Conservation (phyloP, 2,797 vertebrate species). For the Ceryle rudis region DNA sequence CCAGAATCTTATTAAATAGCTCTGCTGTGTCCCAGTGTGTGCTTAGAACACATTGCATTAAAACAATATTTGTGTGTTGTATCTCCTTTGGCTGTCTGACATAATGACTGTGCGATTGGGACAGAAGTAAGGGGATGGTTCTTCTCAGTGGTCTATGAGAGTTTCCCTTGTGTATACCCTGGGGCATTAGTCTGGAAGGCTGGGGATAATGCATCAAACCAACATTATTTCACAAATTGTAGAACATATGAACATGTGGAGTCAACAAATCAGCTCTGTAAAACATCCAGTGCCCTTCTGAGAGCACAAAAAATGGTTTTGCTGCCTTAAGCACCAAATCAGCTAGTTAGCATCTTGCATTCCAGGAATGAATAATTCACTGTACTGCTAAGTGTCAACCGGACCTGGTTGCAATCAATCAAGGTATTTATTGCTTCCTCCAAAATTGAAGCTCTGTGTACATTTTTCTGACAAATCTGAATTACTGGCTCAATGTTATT, state of each 20-base stretch:
- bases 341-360: slow-evolving; percentile 45
- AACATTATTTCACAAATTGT: not conserved
- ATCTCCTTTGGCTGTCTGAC: not conserved
- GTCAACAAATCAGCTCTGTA: not conserved
- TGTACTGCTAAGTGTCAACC: not conserved
- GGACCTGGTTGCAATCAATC: slow-evolving; percentile 49
- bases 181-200: not conserved
- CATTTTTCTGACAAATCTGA: slow-evolving; percentile 59
- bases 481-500: slow-evolving; percentile 27
- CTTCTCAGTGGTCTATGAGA: not conserved
- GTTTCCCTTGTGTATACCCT: not conserved
- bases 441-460: slow-evolving; percentile 32
- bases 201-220: not conserved
- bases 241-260: not conserved
- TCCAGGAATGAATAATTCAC: slow-evolving; percentile 56
- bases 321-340: slow-evolving; percentile 36
- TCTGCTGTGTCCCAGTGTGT: not conserved
- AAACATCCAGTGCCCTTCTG: not conserved
- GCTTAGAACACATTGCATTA: not conserved
- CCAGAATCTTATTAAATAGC: not conserved
- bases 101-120: not conserved
- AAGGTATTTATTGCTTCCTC: slow-evolving; percentile 37
- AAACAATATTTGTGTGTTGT: not conserved
- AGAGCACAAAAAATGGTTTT: not conserved
- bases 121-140: not conserved